Percentiles rank a stretch among this genome's conserved stretches.
Evolutionary conservation across 2,888 invertebrate genomes (phyloP).

Genomic region (Ischnura elegans): DNA sequence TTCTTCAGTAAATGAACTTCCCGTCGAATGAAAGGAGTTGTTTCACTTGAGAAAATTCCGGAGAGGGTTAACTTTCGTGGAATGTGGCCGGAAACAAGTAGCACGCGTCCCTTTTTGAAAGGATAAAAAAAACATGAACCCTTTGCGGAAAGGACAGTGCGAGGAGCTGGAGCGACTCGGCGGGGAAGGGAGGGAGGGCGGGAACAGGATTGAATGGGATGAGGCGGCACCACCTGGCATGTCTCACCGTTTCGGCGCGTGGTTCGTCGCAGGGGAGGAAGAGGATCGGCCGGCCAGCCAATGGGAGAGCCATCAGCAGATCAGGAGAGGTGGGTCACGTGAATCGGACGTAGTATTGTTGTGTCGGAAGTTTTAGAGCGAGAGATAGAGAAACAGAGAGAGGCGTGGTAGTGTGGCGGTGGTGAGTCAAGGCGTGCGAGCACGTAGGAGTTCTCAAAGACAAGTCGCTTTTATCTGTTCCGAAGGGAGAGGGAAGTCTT

Average conservation of each 20-base stretch:
- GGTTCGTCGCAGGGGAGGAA: slow-evolving; percentile 44
- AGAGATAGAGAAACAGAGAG: slow-evolving; percentile 49
- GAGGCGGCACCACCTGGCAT: slow-evolving; percentile 52
- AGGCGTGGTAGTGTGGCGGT: slow-evolving; percentile 59
- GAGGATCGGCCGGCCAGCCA: slow-evolving; percentile 23
- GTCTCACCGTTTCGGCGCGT: slow-evolving; percentile 54
- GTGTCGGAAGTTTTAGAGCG: slow-evolving; percentile 67
- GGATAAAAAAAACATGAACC: no score
- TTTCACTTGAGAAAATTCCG: background rate
- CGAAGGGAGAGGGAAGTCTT: background rate
- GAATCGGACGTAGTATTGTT: slow-evolving; percentile 54
- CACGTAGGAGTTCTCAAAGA: background rate
- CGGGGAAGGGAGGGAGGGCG: background rate
- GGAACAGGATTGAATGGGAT: slow-evolving; percentile 19
- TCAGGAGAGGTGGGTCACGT: slow-evolving; percentile 53
- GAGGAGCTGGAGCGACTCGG: background rate
- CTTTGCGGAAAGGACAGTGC: background rate
- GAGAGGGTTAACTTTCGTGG: background rate
- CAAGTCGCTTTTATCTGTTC: background rate
- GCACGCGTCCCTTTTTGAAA: background rate
- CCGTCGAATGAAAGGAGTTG: background rate
- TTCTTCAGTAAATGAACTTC: background rate
- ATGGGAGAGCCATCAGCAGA: slow-evolving; percentile 55
- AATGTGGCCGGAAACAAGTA: background rate
- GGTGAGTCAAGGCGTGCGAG: background rate